Conservation (phyloP, 2,113 vertebrate species). For the Murina feae region DNA sequence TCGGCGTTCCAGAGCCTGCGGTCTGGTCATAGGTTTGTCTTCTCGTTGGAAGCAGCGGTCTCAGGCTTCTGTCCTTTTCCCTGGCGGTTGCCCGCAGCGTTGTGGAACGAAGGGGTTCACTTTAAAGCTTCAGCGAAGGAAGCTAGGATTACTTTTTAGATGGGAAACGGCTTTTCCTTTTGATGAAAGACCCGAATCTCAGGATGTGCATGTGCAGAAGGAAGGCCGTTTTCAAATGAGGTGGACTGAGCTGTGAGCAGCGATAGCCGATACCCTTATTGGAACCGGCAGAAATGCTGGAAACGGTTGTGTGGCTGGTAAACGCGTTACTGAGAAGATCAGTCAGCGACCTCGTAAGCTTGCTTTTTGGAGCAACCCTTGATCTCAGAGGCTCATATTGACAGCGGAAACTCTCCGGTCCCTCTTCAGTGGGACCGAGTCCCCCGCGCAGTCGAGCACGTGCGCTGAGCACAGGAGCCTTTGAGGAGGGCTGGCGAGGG, state of each 20-base stretch:
- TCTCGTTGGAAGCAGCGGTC: background rate
- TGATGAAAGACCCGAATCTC: background rate
- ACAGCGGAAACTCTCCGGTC: rapidly evolving
- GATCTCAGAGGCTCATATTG: background rate
- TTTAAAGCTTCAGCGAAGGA: background rate
- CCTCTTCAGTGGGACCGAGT: rapidly evolving
- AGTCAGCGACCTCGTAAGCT: background rate
- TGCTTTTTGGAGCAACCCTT: background rate
- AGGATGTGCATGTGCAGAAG: rapidly evolving
- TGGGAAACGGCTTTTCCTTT: background rate
- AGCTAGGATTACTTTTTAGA: rapidly evolving
- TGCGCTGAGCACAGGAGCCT: rapidly evolving
- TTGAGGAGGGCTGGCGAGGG: rapidly evolving
- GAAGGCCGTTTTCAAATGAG: background rate
- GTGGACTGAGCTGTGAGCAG: background rate
- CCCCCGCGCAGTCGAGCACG: rapidly evolving
- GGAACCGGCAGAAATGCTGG: background rate
- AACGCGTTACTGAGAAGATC: background rate
- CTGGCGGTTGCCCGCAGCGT: rapidly evolving
- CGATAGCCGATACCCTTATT: background rate
- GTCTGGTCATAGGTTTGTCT: rapidly evolving
- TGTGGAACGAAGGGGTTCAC: background rate
- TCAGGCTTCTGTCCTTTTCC: rapidly evolving
- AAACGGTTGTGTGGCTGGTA: background rate
- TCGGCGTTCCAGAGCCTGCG: background rate